Percentiles rank a stretch among this genome's conserved stretches.
These are phyloP conservation scores for Alces alces DNA, from an alignment of 2,113 vertebrate species.

Conservation along the genomic window DNA sequence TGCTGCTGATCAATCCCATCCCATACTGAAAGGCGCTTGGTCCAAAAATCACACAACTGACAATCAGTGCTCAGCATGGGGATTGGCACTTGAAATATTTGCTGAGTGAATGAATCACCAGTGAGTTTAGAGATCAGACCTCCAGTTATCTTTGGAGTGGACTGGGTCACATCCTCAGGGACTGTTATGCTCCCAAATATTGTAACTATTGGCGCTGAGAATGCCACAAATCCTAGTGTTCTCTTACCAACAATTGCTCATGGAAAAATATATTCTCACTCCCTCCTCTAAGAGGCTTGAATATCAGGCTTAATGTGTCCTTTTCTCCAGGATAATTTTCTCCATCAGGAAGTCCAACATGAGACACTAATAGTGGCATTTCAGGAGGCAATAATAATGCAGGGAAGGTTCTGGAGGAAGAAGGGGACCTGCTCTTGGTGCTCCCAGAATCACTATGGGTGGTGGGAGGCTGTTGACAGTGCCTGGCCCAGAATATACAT, in stretches of 20 bases:
- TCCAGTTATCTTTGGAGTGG: neutral
- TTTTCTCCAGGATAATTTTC: neutral
- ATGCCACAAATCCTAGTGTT: neutral
- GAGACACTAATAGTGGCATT: neutral
- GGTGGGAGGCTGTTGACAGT: neutral
- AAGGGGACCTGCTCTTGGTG: fast-evolving
- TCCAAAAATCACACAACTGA: neutral
- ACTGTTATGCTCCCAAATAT: neutral
- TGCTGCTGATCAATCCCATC: neutral
- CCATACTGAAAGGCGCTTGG: neutral
- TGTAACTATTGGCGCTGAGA: neutral
- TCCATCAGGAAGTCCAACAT: neutral
- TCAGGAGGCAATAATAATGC: neutral
- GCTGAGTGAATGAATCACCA: neutral
- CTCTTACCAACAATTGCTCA: neutral
- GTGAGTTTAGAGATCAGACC: too few species aligned
- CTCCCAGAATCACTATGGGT: neutral
- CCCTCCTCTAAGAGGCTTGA: neutral
- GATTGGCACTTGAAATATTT: too few species aligned
- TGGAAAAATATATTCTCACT: neutral
- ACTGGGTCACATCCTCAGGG: neutral
- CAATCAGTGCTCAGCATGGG: neutral
- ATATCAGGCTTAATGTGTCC: neutral
- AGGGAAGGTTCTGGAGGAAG: neutral
- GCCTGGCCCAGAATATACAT: neutral